phyloP scores from a whole-genome alignment of 2,888 invertebrate species.

The Coronaproctus castanopsis region DNA sequence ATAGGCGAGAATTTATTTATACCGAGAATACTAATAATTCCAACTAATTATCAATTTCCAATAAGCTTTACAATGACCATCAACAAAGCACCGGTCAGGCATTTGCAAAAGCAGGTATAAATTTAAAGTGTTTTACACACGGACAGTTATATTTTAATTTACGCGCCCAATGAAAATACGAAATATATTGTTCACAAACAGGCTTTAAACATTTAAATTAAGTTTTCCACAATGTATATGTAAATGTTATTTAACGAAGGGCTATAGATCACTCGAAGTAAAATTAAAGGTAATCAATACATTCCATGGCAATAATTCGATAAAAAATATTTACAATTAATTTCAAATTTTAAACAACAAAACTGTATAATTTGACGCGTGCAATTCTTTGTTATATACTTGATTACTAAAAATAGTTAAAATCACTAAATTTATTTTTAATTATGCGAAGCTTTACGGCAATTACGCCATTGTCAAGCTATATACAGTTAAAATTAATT shows the following conservation, averaged over 20 bases:
- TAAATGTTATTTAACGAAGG: not conserved
- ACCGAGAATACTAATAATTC: conserved; percentile 16
- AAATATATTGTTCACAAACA: not conserved
- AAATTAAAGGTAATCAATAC: not conserved
- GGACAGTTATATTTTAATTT: conserved; percentile 9
- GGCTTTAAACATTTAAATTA: not conserved
- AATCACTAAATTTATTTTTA: too few species aligned
- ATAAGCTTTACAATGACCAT: conserved; percentile 17
- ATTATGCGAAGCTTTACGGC: too few species aligned
- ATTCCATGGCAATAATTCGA: not conserved
- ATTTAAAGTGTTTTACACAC: conserved; percentile 17
- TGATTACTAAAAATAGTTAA: too few species aligned
- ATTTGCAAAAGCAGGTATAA: conserved; percentile 15
- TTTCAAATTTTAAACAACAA: not conserved
- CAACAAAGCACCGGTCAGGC: conserved; percentile 17
- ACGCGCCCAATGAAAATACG: not conserved
- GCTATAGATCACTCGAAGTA: not conserved
- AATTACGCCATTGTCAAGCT: too few species aligned
- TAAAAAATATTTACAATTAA: not conserved
- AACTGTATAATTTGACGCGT: not conserved
- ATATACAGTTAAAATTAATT: too few species aligned
- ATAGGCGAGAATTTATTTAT: conserved; percentile 21
- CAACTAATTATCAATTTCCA: conserved; percentile 13
- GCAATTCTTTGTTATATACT: too few species aligned
- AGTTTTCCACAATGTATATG: not conserved